A percentile compares a stretch with the other conserved stretches of the same genome.
Conservation (phyloP, 2,113 vertebrate genomes). For the Rhabdomys dilectus region DNA sequence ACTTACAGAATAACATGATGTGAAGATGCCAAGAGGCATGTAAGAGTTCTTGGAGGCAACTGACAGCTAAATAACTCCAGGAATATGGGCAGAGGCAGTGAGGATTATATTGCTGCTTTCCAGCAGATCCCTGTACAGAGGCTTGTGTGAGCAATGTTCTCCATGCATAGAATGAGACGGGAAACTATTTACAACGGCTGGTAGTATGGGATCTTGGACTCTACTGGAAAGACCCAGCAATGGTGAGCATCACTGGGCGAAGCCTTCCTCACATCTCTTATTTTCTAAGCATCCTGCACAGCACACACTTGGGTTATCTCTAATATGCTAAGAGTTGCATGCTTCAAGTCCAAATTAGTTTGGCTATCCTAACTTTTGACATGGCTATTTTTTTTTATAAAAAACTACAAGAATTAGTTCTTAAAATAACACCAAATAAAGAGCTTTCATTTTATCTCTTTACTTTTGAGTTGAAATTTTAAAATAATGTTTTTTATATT, state of each 20-base stretch:
- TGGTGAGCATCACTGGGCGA: background rate
- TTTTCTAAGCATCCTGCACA: background rate
- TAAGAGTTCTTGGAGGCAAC: background rate
- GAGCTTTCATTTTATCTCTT: background rate
- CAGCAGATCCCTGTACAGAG: background rate
- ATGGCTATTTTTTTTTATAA: background rate
- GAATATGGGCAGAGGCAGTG: constrained; percentile 30
- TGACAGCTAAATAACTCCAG: constrained; percentile 22
- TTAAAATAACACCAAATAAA: constrained; percentile 4
- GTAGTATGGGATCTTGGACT: background rate
- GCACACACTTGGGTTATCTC: background rate
- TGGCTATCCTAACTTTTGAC: background rate
- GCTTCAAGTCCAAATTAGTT: background rate
- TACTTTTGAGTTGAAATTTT: background rate
- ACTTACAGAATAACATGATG: background rate
- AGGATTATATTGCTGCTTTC: constrained; percentile 47
- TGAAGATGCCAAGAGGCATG: constrained; percentile 7
- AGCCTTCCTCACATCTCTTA: background rate
- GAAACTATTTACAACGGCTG: background rate
- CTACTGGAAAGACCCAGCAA: background rate
- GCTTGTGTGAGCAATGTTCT: background rate
- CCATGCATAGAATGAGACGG: background rate
- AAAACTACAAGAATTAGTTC: background rate
- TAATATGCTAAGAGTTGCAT: background rate
- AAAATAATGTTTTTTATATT: background rate